Conservation (phyloP, 2,888 invertebrate species). For the Boloria euphrosyne region DNA sequence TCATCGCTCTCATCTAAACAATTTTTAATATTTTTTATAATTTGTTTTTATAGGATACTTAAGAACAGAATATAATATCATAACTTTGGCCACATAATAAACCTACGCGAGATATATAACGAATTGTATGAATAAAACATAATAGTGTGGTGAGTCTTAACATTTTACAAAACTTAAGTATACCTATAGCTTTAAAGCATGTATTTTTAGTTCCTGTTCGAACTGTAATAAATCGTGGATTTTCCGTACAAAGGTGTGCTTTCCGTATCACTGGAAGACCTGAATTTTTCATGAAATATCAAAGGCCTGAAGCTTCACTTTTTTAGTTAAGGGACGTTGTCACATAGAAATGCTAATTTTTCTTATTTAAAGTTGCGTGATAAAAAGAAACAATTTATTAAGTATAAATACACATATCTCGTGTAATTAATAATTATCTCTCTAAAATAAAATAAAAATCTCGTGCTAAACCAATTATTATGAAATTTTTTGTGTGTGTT, state of each 20-base stretch:
- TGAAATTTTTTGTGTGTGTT: too few species aligned
- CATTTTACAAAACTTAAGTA: conserved; percentile 25
- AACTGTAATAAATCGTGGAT: conserved; percentile 38
- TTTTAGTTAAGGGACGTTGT: conserved; percentile 23
- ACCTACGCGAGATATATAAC: conserved; percentile 40
- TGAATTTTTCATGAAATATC: conserved; percentile 76
- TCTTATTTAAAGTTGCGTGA: conserved; percentile 21
- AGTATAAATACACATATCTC: neutral
- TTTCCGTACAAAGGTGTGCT: conserved; percentile 34
- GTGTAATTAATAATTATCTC: too few species aligned
- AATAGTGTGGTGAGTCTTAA: conserved; percentile 37
- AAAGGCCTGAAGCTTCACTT: conserved; percentile 51
- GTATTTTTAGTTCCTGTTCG: conserved; percentile 25
- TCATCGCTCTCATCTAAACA: too few species aligned
- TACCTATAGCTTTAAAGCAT: conserved; percentile 27
- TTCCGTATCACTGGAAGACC: conserved; percentile 48
- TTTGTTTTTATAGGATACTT: neutral
- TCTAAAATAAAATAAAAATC: too few species aligned
- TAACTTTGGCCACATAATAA: conserved; percentile 12
- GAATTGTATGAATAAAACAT: conserved; percentile 49
- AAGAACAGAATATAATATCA: neutral
- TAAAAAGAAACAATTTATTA: neutral
- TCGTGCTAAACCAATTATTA: too few species aligned
- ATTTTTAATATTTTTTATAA: neutral
- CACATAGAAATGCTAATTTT: conserved; percentile 20